Conservation (phyloP, 1,140 invertebrate genomes). For the Mizuhopecten yessoensis region DNA sequence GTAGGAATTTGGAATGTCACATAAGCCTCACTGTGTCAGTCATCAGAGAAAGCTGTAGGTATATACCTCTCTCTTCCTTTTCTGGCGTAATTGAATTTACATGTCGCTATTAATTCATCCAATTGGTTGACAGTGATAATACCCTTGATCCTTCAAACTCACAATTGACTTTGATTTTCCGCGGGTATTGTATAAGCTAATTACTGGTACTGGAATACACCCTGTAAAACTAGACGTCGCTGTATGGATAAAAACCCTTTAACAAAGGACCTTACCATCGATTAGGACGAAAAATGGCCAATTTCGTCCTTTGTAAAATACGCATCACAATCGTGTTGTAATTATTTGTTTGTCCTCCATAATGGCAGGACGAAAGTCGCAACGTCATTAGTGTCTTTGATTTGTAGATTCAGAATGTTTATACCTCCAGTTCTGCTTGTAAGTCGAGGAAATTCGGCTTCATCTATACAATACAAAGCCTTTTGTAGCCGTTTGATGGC, state of each 20-base stretch:
- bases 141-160: constrained; percentile 27
- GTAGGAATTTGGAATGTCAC: neutral
- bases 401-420: constrained; percentile 11
- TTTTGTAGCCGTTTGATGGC: neutral
- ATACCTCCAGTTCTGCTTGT: neutral
- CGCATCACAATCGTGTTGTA: neutral
- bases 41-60: neutral
- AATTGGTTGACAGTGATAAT: neutral
- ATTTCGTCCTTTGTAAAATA: neutral
- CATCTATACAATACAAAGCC: neutral
- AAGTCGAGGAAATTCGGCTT: too few relatives aligned
- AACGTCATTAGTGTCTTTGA: neutral
- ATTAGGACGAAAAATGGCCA: neutral
- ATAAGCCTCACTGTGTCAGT: neutral
- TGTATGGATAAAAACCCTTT: neutral
- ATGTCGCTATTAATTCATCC: neutral
- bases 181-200: neutral
- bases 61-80: neutral
- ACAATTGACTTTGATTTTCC: constrained; percentile 17
- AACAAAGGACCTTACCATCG: neutral
- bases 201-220: neutral
- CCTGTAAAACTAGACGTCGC: neutral
- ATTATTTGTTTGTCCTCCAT: neutral
- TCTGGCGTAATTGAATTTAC: neutral
- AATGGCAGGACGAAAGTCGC: neutral